These are phyloP conservation scores for Rutilus rutilus DNA, from an alignment of 2,113 vertebrate genomes.

Conservation along the genomic window DNA sequence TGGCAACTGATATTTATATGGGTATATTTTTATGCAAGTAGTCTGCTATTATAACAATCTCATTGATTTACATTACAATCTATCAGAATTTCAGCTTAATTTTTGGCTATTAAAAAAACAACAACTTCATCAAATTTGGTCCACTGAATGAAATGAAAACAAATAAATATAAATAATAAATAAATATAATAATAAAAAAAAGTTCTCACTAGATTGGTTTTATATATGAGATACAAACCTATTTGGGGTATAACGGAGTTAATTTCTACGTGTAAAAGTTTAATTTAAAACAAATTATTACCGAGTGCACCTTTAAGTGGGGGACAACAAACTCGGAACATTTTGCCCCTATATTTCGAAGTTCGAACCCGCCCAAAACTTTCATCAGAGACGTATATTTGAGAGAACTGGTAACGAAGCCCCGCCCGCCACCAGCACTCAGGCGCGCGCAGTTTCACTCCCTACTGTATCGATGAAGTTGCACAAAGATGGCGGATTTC, in stretches of 20 bases:
- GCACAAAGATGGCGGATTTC: constrained; percentile 97
- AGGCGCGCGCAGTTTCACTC: constrained; percentile 52
- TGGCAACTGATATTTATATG: neutral
- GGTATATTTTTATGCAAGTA: neutral
- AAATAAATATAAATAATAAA: too few species aligned
- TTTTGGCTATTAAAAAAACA: too few species aligned
- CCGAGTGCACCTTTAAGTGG: neutral
- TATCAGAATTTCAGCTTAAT: too few species aligned
- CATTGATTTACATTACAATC: too few species aligned
- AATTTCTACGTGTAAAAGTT: neutral
- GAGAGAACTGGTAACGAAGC: constrained; percentile 55
- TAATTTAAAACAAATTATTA: neutral
- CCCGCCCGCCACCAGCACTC: constrained; percentile 41
- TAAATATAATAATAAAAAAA: too few species aligned
- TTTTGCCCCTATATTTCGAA: neutral
- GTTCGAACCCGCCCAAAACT: constrained; percentile 13
- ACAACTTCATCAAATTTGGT: too few species aligned
- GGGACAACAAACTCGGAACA: neutral
- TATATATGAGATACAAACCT: too few species aligned
- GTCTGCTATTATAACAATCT: neutral
- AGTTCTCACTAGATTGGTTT: too few species aligned
- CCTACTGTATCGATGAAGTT: constrained; percentile 82
- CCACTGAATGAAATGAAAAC: too few species aligned
- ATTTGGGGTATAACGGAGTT: neutral
- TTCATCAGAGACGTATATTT: too few species aligned